phyloP scores from a whole-genome alignment of 2,113 vertebrate genomes.

The Upupa epops region DNA sequence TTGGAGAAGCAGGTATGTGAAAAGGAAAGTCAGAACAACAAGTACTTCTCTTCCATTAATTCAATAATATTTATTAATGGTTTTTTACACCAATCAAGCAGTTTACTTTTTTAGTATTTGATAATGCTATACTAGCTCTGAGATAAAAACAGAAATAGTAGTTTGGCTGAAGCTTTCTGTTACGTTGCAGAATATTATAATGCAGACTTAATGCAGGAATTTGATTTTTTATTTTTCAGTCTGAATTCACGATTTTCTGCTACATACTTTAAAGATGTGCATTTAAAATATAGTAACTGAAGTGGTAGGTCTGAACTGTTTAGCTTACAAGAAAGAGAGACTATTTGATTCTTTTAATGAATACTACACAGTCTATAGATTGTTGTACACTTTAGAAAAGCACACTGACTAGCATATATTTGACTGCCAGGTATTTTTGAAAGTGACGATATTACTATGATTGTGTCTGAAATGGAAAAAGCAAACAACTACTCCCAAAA shows the following conservation, averaged over 20 bases:
- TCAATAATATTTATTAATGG: background rate
- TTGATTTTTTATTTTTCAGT: background rate
- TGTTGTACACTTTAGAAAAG: background rate
- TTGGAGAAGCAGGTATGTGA: conserved; percentile 78
- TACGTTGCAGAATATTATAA: background rate
- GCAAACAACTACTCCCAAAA: conserved; percentile 79
- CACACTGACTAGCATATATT: background rate
- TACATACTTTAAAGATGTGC: background rate
- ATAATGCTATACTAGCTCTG: background rate
- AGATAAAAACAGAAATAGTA: background rate
- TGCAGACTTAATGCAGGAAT: background rate
- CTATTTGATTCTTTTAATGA: background rate
- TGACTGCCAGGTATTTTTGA: conserved; percentile 77
- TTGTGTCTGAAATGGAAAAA: conserved; percentile 78
- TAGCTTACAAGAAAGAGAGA: background rate
- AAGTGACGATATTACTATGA: conserved; percentile 77
- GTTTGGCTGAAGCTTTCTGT: background rate
- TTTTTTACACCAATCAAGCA: background rate
- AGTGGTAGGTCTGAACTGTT: background rate
- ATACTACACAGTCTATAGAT: background rate
- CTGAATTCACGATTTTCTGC: background rate
- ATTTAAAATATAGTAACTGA: background rate
- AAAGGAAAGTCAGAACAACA: background rate
- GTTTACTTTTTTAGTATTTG: background rate
- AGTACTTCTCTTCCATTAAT: background rate